A percentile compares a stretch with the other conserved stretches of the same genome.
phyloP scores from a whole-genome alignment of 2,888 invertebrate genomes.

The Frankliniella fusca region DNA sequence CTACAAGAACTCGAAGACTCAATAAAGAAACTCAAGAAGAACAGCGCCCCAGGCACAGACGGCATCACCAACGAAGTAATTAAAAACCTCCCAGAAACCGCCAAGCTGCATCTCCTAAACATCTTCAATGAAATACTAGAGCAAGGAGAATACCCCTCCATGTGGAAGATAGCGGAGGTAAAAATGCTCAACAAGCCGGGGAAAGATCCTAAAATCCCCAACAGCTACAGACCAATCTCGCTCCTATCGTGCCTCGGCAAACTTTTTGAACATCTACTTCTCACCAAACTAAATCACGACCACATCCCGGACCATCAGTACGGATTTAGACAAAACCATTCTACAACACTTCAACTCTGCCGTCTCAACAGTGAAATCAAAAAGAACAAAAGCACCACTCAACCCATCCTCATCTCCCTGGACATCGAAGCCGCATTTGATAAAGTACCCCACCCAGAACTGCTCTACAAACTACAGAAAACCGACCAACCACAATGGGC shows the following conservation, averaged over 20 bases:
- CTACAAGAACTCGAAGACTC: not conserved
- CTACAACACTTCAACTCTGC: not conserved
- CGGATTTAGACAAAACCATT: not conserved
- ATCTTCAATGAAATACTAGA: not conserved
- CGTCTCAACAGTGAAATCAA: too few species aligned
- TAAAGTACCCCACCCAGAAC: too few species aligned
- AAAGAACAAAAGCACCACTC: too few species aligned
- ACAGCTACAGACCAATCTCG: not conserved
- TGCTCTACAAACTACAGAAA: too few species aligned
- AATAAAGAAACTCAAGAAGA: not conserved
- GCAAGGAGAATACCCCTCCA: not conserved
- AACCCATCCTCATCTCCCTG: too few species aligned
- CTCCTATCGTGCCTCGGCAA: not conserved
- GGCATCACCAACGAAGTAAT: not conserved
- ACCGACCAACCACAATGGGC: too few species aligned
- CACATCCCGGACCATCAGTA: not conserved
- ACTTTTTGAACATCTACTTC: not conserved
- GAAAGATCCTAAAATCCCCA: not conserved
- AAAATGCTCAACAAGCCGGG: not conserved
- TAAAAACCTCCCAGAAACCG: not conserved
- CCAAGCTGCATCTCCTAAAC: not conserved
- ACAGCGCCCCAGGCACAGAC: not conserved
- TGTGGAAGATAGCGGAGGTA: not conserved
- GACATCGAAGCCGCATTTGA: too few species aligned
- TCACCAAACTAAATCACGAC: not conserved